Conservation (phyloP, 2,113 vertebrate species). For the Thermophis baileyi region DNA sequence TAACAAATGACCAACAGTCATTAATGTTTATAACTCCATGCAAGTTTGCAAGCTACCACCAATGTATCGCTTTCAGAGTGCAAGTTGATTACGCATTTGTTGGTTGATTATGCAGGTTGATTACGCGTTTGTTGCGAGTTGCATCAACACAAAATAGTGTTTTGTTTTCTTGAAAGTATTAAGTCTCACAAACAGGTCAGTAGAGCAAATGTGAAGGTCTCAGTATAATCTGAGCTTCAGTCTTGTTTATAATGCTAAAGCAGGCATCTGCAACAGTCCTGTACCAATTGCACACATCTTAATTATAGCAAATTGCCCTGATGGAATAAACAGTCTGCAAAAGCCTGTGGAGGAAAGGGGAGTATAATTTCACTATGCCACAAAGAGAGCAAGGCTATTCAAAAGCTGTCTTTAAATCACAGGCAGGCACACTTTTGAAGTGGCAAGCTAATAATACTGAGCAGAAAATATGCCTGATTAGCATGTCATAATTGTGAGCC, state of each 20-base stretch:
- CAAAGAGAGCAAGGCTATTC: constrained; percentile 53
- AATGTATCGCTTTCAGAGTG: background rate
- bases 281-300: constrained; percentile 45
- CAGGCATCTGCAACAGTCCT: constrained; percentile 15
- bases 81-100: constrained; percentile 12
- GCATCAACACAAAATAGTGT: background rate
- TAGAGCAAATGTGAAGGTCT: constrained; percentile 45
- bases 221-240: constrained; percentile 39
- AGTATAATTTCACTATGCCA: constrained; percentile 66
- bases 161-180: constrained; percentile 24
- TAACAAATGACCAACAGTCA: background rate
- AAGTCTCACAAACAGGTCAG: constrained; percentile 14
- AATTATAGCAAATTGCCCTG: constrained; percentile 72
- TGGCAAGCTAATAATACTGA: constrained; percentile 50
- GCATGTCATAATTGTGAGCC: constrained; percentile 61
- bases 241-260: constrained; percentile 56
- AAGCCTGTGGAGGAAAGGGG: constrained; percentile 53
- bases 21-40: background rate
- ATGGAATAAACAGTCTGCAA: constrained; percentile 64
- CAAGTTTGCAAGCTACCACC: background rate
- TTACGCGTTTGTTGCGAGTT: background rate
- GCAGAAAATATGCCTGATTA: constrained; percentile 63
- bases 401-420: constrained; percentile 64
- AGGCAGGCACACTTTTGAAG: constrained; percentile 55
- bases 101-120: background rate